phyloP scores from a whole-genome alignment of 1,140 invertebrate genomes.

The Tigriopus japonicus region DNA sequence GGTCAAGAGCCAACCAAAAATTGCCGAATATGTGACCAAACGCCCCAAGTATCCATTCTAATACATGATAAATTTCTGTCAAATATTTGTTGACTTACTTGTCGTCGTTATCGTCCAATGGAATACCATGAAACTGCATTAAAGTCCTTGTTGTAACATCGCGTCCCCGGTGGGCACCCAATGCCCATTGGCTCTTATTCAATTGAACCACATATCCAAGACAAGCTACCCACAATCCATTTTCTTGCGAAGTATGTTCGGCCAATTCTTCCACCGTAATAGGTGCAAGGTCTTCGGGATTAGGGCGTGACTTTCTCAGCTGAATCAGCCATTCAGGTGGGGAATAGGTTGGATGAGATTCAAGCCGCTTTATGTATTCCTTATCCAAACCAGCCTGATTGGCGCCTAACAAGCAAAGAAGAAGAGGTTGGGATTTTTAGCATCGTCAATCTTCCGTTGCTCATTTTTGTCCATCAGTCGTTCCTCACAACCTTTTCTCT shows the following conservation, averaged over 20 bases:
- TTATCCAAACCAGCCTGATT: background rate
- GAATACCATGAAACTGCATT: background rate
- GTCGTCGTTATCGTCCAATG: background rate
- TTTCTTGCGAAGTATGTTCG: background rate
- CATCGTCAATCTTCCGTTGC: no score
- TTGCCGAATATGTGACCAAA: no score
- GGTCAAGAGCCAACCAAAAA: no score
- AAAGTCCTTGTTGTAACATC: background rate
- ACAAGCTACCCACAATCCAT: background rate
- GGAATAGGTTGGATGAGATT: background rate
- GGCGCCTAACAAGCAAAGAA: background rate
- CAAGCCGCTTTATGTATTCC: background rate
- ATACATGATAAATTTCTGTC: no score
- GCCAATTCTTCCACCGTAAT: background rate
- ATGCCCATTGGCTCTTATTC: background rate
- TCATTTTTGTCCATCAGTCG: no score
- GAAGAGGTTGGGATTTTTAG: no score
- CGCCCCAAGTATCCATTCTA: no score
- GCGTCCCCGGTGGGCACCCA: background rate
- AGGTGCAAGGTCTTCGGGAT: background rate
- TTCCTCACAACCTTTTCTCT: no score
- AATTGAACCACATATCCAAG: background rate
- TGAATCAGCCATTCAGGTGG: background rate
- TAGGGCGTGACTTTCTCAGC: background rate
- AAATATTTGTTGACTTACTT: background rate